A percentile compares a stretch with the other conserved stretches of the same genome.
Evolutionary conservation across 2,888 invertebrate species (phyloP).

Genomic region (Rapana venosa): DNA sequence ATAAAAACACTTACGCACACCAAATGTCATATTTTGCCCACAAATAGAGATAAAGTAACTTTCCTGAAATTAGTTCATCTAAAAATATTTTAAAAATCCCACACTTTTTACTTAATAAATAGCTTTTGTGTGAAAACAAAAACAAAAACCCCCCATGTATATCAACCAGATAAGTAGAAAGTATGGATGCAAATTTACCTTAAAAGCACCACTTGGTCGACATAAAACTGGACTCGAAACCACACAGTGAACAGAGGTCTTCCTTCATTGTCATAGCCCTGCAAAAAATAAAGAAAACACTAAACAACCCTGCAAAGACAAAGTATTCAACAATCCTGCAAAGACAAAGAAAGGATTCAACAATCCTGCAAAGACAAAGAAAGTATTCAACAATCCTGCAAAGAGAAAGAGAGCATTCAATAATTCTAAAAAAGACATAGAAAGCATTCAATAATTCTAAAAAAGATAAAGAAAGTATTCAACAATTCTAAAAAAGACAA

Average conservation of each 20-base stretch:
- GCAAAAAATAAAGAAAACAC: constrained; percentile 42
- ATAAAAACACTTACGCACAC: background rate
- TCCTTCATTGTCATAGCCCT: constrained; percentile 84
- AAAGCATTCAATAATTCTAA: too few relatives aligned
- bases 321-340: too few relatives aligned
- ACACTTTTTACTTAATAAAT: background rate
- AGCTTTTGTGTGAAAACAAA: background rate
- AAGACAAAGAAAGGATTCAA: too few relatives aligned
- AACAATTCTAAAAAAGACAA: background rate
- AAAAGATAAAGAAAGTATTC: background rate
- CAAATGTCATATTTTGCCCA: too few relatives aligned
- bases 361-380: too few relatives aligned
- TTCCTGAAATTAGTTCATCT: too few relatives aligned
- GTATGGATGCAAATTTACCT: constrained; percentile 80
- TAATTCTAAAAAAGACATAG: too few relatives aligned
- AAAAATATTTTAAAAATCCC: too few relatives aligned
- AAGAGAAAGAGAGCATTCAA: background rate
- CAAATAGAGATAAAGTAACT: too few relatives aligned
- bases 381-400: background rate
- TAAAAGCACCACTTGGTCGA: constrained; percentile 92
- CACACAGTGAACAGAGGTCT: constrained; percentile 92
- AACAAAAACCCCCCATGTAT: background rate
- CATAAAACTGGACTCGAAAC: constrained; percentile 95
- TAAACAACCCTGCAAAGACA: too few relatives aligned
- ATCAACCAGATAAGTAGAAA: background rate